Evolutionary conservation across 2,888 invertebrate species (phyloP), one percentile per base, ranked within the genome.

Genomic region (Aphidoletes aphidimyza): DNA sequence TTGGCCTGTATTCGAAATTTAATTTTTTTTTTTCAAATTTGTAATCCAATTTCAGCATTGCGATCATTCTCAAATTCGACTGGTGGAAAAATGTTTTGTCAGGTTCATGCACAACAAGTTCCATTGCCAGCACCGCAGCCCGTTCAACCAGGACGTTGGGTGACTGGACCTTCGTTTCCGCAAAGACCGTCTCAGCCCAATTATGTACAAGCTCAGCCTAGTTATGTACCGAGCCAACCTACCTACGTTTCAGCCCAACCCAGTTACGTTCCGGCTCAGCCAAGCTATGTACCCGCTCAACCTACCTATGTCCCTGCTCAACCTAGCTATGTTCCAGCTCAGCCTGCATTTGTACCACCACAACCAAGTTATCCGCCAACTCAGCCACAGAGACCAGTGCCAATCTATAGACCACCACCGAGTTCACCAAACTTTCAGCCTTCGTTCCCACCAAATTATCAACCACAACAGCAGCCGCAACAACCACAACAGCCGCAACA

Each of bases 21-120:
- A 6, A 36, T 22, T 59, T 26, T 5, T 59, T 30, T 26, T 26
- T 59, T 59, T 59, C 22, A 6, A 22, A 37, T 30, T n/a, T n/a
- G n/a, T n/a, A n/a, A n/a, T n/a, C n/a, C n/a, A n/a, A 69, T 36
- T 19, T n/a, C 9, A 83, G 42, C 39, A 14, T 22, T 83, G 19
- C 36, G 37, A 83, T 5, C 14, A 6, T 30, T 17, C 9, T 26
- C 83, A 0, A 83, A 39, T 83, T 42, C 83, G 30, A 42, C 42
- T 22, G 83, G 83, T 45, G 83, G 83, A 30, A 45, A 30, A 5
- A 45, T 83, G 22, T 83, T 83, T 14, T 83, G 83, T 45, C 83
- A 83, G 30, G 26, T 83, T 8, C 30, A 83, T 42, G 83, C 83
- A 22, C 39, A 45, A 45, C 14, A 19, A 45, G 3, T 3, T 1